These are phyloP conservation scores for Lacanobia wlatinum DNA, from an alignment of 2,888 invertebrate genomes.

Conservation along the genomic window DNA sequence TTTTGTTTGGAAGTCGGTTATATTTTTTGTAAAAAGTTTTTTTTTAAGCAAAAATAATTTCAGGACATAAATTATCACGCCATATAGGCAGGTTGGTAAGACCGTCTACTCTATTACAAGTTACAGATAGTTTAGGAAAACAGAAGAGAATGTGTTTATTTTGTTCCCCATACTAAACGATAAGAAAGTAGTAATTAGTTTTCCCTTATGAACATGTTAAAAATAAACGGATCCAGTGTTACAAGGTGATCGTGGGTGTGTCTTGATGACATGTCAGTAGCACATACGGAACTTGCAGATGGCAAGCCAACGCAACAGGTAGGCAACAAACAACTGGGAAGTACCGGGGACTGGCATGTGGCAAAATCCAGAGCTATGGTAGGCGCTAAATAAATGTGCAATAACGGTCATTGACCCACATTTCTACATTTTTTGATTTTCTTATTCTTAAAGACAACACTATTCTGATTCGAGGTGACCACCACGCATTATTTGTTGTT, in stretches of 20 bases:
- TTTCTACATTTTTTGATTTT: too few relatives aligned
- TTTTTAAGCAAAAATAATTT: neutral
- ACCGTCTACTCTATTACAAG: neutral
- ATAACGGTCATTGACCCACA: too few relatives aligned
- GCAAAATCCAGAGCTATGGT: too few relatives aligned
- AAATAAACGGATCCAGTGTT: conserved; percentile 69
- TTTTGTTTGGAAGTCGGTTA: too few relatives aligned
- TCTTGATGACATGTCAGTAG: conserved; percentile 62
- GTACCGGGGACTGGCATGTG: neutral
- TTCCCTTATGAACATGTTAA: conserved; percentile 56
- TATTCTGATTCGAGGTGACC: too few relatives aligned
- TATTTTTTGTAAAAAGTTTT: too few relatives aligned
- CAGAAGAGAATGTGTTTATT: neutral
- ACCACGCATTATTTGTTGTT: too few relatives aligned
- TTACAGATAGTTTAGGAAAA: neutral
- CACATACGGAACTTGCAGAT: conserved; percentile 49
- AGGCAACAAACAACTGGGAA: neutral
- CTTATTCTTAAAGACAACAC: too few relatives aligned
- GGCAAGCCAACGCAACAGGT: conserved; percentile 31
- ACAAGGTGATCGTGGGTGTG: conserved; percentile 76
- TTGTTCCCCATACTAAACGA: conserved; percentile 9
- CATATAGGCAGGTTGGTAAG: neutral
- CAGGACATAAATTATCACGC: neutral
- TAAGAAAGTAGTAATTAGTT: conserved; percentile 41
- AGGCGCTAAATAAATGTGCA: too few relatives aligned